Evolutionary conservation across 2,888 invertebrate genomes (phyloP).

Genomic region (Theodoxus fluviatilis): DNA sequence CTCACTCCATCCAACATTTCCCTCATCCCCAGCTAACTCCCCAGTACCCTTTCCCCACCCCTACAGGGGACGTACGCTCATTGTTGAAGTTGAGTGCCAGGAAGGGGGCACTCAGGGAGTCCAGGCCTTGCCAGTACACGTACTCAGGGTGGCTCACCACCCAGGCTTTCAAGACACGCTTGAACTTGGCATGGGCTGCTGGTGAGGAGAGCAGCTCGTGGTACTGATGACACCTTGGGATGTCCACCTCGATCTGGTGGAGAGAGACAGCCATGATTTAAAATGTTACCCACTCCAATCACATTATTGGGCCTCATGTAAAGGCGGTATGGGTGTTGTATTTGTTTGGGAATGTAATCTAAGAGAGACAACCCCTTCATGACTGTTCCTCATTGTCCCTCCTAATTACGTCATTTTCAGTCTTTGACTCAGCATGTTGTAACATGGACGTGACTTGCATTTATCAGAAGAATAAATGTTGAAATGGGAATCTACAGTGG

Average conservation of each 20-base stretch:
- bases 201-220: slow-evolving; percentile 94
- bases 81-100: slow-evolving; percentile 94
- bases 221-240: slow-evolving; percentile 98
- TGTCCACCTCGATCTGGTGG: slow-evolving; percentile 93
- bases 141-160: slow-evolving; percentile 91
- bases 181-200: slow-evolving; percentile 89
- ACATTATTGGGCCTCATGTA: no score
- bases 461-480: no score
- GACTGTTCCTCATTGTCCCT: no score
- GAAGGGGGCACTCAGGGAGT: slow-evolving; percentile 97
- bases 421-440: no score
- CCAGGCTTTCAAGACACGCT: slow-evolving; percentile 95
- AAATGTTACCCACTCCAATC: neutral
- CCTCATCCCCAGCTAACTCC: neutral
- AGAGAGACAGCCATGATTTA: neutral
- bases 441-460: no score
- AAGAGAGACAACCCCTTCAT: no score
- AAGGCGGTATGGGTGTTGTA: no score
- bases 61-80: slow-evolving; percentile 75
- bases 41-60: no score
- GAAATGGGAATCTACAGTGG: no score
- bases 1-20: neutral
- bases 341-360: no score
- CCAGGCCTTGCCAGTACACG: slow-evolving; percentile 99
- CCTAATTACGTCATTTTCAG: no score